phyloP scores from a whole-genome alignment of 2,888 invertebrate genomes.

The Zygogramma bicolorata region DNA sequence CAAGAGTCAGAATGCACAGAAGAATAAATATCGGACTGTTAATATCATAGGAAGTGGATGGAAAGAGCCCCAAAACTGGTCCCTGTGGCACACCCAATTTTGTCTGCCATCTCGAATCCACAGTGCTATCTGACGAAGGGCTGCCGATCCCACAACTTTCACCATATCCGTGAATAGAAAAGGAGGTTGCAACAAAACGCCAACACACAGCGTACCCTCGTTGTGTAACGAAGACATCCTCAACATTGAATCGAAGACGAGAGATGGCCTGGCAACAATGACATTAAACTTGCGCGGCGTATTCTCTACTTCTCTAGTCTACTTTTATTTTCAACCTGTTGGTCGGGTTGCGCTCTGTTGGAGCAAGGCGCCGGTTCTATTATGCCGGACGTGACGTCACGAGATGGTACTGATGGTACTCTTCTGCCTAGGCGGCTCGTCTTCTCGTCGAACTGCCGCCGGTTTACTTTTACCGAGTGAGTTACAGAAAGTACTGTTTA shows the following conservation, averaged over 20 bases:
- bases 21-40: too few species aligned
- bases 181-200: neutral
- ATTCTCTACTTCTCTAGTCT: conserved; percentile 44
- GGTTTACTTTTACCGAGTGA: conserved; percentile 1
- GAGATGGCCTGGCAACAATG: neutral
- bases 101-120: too few species aligned
- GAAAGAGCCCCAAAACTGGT: too few species aligned
- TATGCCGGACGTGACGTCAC: conserved; percentile 23
- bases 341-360: conserved; percentile 54
- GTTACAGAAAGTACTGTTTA: neutral
- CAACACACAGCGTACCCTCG: neutral
- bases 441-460: neutral
- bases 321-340: conserved; percentile 59
- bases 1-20: too few species aligned
- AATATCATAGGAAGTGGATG: too few species aligned
- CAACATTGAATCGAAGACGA: conserved; percentile 4
- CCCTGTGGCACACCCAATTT: too few species aligned
- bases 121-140: too few species aligned
- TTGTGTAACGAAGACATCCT: too few species aligned
- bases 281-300: conserved; percentile 51
- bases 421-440: neutral
- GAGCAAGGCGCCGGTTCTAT: conserved; percentile 55
- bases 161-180: too few species aligned
- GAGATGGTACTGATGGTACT: neutral
- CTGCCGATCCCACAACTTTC: too few species aligned